Percentiles rank a stretch among this genome's conserved stretches.
Evolutionary conservation across 2,888 invertebrate genomes (phyloP).

Genomic region (Trissolcus brochymenae): DNA sequence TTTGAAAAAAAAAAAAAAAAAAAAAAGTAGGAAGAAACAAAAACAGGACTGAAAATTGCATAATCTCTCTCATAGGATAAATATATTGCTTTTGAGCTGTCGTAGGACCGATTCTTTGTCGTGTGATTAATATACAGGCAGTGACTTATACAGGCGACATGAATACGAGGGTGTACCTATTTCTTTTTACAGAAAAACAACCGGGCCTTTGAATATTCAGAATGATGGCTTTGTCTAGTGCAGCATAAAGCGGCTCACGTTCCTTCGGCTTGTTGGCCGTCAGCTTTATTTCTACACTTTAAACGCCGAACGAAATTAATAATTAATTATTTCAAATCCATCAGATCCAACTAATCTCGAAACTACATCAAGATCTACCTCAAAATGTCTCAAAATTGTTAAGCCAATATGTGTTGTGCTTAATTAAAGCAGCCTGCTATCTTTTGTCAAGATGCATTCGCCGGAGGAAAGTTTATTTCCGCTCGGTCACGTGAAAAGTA

Average conservation of each 20-base stretch:
- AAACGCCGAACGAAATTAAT: slow-evolving; percentile 13
- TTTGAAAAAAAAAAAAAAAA: too few relatives aligned
- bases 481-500: not conserved
- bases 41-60: too few relatives aligned
- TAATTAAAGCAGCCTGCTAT: too few relatives aligned
- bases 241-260: slow-evolving; percentile 50
- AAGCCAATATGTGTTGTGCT: too few relatives aligned
- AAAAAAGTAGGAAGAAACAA: too few relatives aligned
- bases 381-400: too few relatives aligned
- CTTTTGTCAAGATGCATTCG: not conserved
- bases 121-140: slow-evolving; percentile 39
- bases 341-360: too few relatives aligned
- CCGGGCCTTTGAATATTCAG: slow-evolving; percentile 37
- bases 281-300: slow-evolving; percentile 34
- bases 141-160: slow-evolving; percentile 32
- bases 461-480: too few relatives aligned
- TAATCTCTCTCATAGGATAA: too few relatives aligned
- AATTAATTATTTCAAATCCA: not conserved
- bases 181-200: slow-evolving; percentile 50
- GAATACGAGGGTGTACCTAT: slow-evolving; percentile 45
- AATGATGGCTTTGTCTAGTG: slow-evolving; percentile 41
- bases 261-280: slow-evolving; percentile 40
- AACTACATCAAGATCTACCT: too few relatives aligned
- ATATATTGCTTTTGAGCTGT: too few relatives aligned
- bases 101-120: too few relatives aligned